Base-by-base conservation (phyloP, 2,113 vertebrate genomes). In the Ochotona curzoniae region DNA sequence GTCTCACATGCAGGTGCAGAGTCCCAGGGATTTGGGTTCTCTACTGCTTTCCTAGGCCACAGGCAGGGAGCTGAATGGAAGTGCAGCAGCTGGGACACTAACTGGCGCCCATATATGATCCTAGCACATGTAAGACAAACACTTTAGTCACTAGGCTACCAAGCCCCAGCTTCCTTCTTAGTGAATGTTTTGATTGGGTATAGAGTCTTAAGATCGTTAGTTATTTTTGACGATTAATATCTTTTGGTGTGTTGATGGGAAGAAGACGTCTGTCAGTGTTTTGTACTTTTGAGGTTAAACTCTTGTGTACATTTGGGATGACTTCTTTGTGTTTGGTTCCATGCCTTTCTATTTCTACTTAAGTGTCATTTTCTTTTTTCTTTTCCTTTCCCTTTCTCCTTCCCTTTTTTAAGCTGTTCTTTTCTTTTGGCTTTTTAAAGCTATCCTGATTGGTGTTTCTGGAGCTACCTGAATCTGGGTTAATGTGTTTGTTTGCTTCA, bases 201-300 rank as follows among this genome's bases (percentile, higher is more conserved):
- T 78, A 57, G 44, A 75, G 60, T 47, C 78, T 26, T 83, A 28
- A 82, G 44, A 30, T 38, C n/a, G 0, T 57, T 28, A 25, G 30
- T 57, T 93, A 25, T 28, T 81, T 92, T 85, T 30, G 81, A n/a
- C n/a, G 80, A 18, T 25, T 35, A 57, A 70, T 32, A 8, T 94
- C 15, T 93, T 82, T 86, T 85, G 51, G 13, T 30, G 8, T 92
- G 0, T 49, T 49, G 35, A 17, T 87, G 28, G 82, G 85, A 54
- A 91, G 60, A 74, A 92, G 12, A n/a, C 14, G 38, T 2, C 13
- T 70, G 28, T 69, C 44, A 49, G 26, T n/a, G 44, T 82, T 74
- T n/a, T 83, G 14, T 25, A 12, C 8, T 14, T 81, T 92, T 93
- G 38, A 85, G 9, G 14, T 84, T 83, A 86, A 47, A 44, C 15